Evolutionary conservation across 1,140 invertebrate genomes (phyloP).

Genomic region (Penaeus vannamei): DNA sequence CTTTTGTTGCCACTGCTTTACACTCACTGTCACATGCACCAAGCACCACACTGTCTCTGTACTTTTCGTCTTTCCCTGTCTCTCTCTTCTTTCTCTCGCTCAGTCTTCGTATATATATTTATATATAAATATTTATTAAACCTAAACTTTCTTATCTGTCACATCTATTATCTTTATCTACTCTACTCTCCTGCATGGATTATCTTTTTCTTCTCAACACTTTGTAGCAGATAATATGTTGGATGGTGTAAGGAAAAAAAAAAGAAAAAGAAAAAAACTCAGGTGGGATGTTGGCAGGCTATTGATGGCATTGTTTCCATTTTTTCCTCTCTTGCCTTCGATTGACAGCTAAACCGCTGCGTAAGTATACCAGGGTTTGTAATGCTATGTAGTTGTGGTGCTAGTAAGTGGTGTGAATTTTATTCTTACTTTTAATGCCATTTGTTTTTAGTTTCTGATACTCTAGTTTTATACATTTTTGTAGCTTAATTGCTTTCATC

Average conservation of each 20-base stretch:
- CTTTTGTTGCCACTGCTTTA: constrained; percentile 59
- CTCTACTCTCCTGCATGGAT: constrained; percentile 43
- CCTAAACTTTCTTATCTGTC: background rate
- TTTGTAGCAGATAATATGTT: constrained; percentile 58
- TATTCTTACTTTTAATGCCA: constrained; percentile 39
- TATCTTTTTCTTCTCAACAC: constrained; percentile 40
- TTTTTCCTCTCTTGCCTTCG: constrained; percentile 68
- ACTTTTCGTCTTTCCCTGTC: constrained; percentile 6
- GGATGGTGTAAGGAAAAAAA: constrained; percentile 50
- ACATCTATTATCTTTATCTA: constrained; percentile 20
- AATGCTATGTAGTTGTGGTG: constrained; percentile 64
- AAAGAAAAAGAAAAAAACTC: constrained; percentile 3
- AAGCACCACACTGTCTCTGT: constrained; percentile 56
- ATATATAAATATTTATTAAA: background rate
- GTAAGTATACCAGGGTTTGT: constrained; percentile 67
- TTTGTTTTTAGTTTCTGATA: constrained; percentile 40
- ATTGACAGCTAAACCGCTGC: constrained; percentile 54
- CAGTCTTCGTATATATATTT: background rate
- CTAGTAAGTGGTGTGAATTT: constrained; percentile 55
- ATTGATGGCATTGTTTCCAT: constrained; percentile 67
- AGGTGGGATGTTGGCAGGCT: constrained; percentile 59
- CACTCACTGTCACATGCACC: constrained; percentile 65
- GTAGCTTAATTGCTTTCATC: constrained; percentile 25
- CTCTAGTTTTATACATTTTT: constrained; percentile 41
- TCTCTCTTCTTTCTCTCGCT: background rate